Conservation (phyloP, 2,797 vertebrate species). For the Oreochromis grahami region DNA sequence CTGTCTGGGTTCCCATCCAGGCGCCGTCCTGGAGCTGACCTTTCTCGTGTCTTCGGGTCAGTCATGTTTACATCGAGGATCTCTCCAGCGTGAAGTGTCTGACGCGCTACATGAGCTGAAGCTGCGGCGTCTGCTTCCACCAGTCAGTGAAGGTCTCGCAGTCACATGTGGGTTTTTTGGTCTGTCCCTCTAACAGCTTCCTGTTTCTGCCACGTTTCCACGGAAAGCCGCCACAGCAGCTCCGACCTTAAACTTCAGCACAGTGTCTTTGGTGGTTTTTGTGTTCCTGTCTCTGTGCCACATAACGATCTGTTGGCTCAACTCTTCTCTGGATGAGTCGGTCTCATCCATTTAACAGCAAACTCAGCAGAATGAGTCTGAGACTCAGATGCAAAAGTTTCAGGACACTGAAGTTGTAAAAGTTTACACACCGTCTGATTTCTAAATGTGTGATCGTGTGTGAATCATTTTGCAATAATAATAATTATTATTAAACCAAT, state of each 20-base stretch:
- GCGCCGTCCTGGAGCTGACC: rapidly evolving
- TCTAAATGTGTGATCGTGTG: background rate
- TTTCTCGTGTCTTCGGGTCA: background rate
- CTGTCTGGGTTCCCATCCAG: background rate
- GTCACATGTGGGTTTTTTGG: background rate
- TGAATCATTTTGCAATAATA: rapidly evolving
- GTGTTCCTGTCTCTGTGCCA: background rate
- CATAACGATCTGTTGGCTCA: background rate
- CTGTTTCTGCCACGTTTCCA: background rate
- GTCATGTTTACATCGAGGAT: background rate
- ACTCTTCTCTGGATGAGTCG: background rate
- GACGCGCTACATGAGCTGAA: background rate
- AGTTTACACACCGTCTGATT: background rate
- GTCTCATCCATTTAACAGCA: background rate
- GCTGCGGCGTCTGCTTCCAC: rapidly evolving
- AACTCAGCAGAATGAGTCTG: background rate
- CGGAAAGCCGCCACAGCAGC: background rate
- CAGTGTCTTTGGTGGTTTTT: background rate
- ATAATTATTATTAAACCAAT: background rate
- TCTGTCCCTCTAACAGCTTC: background rate
- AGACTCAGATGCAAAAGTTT: background rate
- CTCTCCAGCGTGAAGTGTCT: background rate
- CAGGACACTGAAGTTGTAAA: background rate
- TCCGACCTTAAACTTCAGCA: background rate
- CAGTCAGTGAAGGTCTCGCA: background rate